These are phyloP conservation scores for Heliangelus exortis DNA, from an alignment of 2,797 vertebrate species.

Conservation along the genomic window DNA sequence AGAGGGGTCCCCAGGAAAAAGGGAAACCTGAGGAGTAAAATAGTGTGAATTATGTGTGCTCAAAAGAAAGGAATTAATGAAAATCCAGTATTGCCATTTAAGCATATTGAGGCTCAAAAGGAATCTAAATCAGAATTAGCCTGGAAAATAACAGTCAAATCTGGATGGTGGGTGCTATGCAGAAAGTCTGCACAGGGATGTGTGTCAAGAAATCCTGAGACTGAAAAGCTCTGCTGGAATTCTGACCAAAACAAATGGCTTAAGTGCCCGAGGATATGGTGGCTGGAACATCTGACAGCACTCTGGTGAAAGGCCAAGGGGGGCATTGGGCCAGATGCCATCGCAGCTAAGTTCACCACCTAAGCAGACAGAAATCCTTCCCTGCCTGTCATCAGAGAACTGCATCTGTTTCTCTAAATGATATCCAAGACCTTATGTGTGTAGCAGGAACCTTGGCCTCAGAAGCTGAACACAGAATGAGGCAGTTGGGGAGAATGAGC, in stretches of 20 bases:
- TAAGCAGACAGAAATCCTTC: conserved; percentile 43
- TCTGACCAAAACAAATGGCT: not conserved
- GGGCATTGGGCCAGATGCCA: conserved; percentile 26
- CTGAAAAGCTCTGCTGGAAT: not conserved
- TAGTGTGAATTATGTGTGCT: not conserved
- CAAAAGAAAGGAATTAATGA: not conserved
- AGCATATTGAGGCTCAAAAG: not conserved
- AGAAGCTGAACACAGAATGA: not conserved
- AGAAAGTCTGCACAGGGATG: not conserved
- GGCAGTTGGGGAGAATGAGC: not conserved
- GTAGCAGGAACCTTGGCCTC: not conserved
- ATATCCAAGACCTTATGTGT: not conserved
- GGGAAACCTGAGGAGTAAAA: not conserved
- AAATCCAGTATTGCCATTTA: not conserved
- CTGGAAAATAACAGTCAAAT: not conserved
- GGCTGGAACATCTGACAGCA: conserved; percentile 29
- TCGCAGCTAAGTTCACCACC: conserved; percentile 28
- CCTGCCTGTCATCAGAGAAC: conserved; percentile 25
- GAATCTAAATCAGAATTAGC: not conserved
- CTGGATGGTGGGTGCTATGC: not conserved
- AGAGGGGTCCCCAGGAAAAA: not conserved
- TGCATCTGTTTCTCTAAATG: conserved; percentile 49
- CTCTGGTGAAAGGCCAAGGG: conserved; percentile 18
- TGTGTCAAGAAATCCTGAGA: not conserved
- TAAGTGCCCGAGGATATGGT: not conserved